Base-by-base conservation (phyloP, 2,797 vertebrate genomes). In the Acipenser transmontanus region DNA sequence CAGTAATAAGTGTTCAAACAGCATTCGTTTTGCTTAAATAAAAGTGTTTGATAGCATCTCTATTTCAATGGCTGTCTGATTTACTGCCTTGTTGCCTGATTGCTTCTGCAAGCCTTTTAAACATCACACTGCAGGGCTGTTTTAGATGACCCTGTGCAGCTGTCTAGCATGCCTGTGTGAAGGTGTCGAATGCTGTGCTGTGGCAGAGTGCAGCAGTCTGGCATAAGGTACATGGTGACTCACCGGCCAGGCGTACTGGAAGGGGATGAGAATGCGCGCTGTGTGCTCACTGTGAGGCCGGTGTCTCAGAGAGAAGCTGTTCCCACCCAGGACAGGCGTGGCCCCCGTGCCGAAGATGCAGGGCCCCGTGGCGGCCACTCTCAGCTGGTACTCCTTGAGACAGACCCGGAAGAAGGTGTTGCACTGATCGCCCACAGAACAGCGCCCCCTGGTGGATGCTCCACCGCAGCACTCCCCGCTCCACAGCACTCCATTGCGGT, bases 221-320 rank as follows among this genome's bases (percentile, higher is more conserved):
- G 2, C 4, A 34, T 34, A 4, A 47, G 47, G 13, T 8, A 11
- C 17, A 4, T 13, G 70, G 70, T 70, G 79, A 87, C 90, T 92
- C 80, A 93, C 92, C 59, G 90, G 90, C 92, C 92, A 93, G 70
- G 91, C 86, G 56, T 88, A 92, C 76, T 85, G 86, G 76, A 91
- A 92, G 49, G 88, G 88, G 75, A 93, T 88, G 76, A 79, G 71
- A 77, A 93, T 87, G 65, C 82, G 80, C 65, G 86, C 85, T 48
- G 74, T 82, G 66, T 9, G 62, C 47, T 75, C 77, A 0, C 77
- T 71, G 1, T 78, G 80, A 48, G 77, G 80, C 59, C 76, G 74
- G 73, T 87, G 85, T 17, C 6, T 78, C 49, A 86, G 70, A 0
- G 71, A 73, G 52, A 88, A 86, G 57, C 84, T 81, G 74, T 92